phyloP scores from a whole-genome alignment of 2,888 invertebrate species.

The Oasisia sp. region DNA sequence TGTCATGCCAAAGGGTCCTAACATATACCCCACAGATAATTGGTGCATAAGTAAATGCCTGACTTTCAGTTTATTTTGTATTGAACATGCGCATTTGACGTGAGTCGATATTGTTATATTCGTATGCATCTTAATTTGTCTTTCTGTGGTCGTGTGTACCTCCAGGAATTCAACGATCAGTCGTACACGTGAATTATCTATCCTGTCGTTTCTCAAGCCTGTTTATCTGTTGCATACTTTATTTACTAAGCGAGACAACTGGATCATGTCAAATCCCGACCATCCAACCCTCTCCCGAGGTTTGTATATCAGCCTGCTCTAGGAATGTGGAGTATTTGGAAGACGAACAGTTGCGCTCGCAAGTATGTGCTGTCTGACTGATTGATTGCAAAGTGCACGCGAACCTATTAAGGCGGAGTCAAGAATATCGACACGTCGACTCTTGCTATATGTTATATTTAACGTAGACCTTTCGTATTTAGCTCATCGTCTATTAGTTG shows the following conservation, averaged over 20 bases:
- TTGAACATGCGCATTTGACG: too few relatives aligned
- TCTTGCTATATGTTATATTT: background rate
- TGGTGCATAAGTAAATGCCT: too few relatives aligned
- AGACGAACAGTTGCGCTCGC: background rate
- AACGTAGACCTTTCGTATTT: background rate
- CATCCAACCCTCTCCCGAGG: background rate
- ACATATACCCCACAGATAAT: too few relatives aligned
- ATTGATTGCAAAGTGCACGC: background rate
- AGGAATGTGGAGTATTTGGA: background rate
- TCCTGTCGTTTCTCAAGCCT: background rate
- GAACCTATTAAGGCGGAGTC: background rate
- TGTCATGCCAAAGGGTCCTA: too few relatives aligned
- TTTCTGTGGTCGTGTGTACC: too few relatives aligned
- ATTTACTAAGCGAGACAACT: background rate
- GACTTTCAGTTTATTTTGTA: too few relatives aligned
- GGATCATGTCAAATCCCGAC: background rate
- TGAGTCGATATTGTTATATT: too few relatives aligned
- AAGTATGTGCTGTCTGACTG: background rate
- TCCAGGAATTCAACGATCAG: background rate
- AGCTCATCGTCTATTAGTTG: conserved; percentile 8
- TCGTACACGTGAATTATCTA: background rate
- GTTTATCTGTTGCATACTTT: background rate
- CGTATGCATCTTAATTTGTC: too few relatives aligned
- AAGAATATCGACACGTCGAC: background rate
- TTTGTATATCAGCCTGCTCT: background rate